phyloP scores from a whole-genome alignment of 2,888 invertebrate genomes.

The Pogonocherus hispidulus region DNA sequence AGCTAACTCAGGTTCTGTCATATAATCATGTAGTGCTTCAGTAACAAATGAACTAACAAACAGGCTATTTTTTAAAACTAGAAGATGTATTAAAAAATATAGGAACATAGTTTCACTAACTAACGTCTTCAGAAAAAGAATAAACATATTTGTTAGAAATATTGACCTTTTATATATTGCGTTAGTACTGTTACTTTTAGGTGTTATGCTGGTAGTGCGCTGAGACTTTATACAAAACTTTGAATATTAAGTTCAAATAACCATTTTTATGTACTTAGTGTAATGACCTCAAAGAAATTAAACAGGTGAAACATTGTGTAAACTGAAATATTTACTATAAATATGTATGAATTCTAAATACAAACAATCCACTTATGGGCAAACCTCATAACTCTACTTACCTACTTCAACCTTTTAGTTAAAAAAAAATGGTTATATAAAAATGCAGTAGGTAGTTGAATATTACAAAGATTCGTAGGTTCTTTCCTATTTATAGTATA shows the following conservation, averaged over 20 bases:
- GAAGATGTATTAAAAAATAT: background rate
- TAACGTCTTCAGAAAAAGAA: background rate
- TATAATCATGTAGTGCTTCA: slow-evolving; percentile 63
- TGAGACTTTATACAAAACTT: slow-evolving; percentile 34
- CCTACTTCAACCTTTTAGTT: background rate
- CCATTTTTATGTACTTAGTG: slow-evolving; percentile 35
- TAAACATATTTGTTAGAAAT: slow-evolving; percentile 2
- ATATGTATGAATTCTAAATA: slow-evolving; percentile 44
- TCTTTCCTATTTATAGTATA: background rate
- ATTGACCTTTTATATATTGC: slow-evolving; percentile 26
- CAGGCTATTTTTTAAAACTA: slow-evolving; percentile 9
- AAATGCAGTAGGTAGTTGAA: background rate
- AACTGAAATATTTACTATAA: slow-evolving; percentile 36
- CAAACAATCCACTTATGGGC: slow-evolving; percentile 37
- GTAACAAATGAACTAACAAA: slow-evolving; percentile 20
- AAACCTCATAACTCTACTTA: background rate
- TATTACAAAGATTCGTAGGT: too few species aligned
- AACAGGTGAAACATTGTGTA: slow-evolving; percentile 35
- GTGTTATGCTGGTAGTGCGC: slow-evolving; percentile 40
- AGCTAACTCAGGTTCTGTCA: slow-evolving; percentile 67
- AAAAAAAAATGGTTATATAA: background rate
- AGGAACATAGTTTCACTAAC: slow-evolving; percentile 6
- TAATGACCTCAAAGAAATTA: slow-evolving; percentile 38
- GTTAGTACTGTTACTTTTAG: slow-evolving; percentile 33
- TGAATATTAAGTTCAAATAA: slow-evolving; percentile 40